Base-by-base conservation (phyloP, 2,888 invertebrate genomes). In the Conchocele bisecta region DNA sequence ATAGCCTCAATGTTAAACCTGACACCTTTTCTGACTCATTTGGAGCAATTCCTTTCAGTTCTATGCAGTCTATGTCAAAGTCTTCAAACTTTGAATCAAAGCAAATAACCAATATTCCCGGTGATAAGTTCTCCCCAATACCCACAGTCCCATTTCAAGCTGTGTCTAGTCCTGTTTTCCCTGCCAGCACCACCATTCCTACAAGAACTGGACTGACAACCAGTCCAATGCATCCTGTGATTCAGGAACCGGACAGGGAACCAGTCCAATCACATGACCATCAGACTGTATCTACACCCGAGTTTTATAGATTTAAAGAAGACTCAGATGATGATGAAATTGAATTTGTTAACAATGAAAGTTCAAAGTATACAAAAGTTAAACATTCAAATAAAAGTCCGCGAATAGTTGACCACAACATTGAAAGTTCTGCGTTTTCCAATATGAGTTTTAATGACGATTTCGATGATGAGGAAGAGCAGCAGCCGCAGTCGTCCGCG, bases 401-500 rank as follows among this genome's bases (percentile, higher is more conserved):
- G 9, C 64, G 74, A 44, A 67, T 60, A 15, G 33, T 56, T 11
- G 72, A 72, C 20, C 65, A 75, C 26, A 82, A 86, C 48, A 83
- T 86, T 41, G 79, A 83, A 61, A 81, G 76, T 48, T 81, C 86
- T 33, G 88, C 83, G 15, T 87, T 87, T 70, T 83, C 87, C 33
- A 87, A 88, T 58, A 88, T 88, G 88, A 88, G 88, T 72, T 88
- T 86, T 64, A 84, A 86, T 75, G 87, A 88, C 76, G 85, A 86
- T 54, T 85, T 86, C 60, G 76, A 78, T 29, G 84, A 85, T 42
- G 75, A 77, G 41, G 83, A 80, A 44, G 50, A 66, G 35, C 70
- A 78, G 24, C 28, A 39, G 22, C 51, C 37, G 26, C 35, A 50
- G 13, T 24, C 56, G 15, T 37, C 35, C 20, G 48, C 41, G 13